Base-by-base conservation (phyloP, 2,888 invertebrate genomes). In the Prosopocoilus inquinatus region DNA sequence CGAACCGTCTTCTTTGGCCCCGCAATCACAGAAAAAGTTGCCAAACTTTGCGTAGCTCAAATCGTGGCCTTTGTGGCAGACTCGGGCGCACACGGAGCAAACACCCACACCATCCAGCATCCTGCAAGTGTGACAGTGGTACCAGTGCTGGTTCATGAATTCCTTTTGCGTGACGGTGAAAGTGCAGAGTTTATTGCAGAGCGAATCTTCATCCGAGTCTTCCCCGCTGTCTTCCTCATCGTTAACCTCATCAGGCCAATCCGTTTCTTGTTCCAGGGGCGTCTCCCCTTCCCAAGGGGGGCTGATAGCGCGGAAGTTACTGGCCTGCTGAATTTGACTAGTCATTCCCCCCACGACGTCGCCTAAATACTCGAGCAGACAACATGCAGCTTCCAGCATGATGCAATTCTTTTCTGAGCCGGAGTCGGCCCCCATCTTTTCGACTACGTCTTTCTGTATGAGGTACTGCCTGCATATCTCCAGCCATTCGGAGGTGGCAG, bases 21-120 rank as follows among this genome's bases (percentile, higher is more conserved):
- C 98, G 74, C 99, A 99, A 76, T 98, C 98, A 72, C 99, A 99
- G 81, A 99, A 99, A 82, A 99, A 99, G 72, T 96, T 96, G 1
- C 98, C 98, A 74, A 92, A 96, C 76, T 99, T 99, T 49, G 97
- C 95, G 73, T 97, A 98, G 3, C 96, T 90, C 1, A 97, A 89
- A 75, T 98, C 98, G 73, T 98, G 98, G 0, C 93, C 94, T 63
- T 92, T 87, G 75, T 98, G 98, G 72, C 98, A 98, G 7, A 98
- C 98, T 51, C 94, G 84, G 0, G 97, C 98, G 79, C 99, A 99
- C 11, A 97, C 91, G 0, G 96, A 94, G 75, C 99, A 99, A 28
- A 98, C 97, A 0, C 99, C 99, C 1, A 96, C 96, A 5, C 96
- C 94, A 75, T 98, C 97, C 55, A 96, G 88, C 98, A 99, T 98